These are phyloP conservation scores for Pelodiscus sinensis DNA, from an alignment of 2,113 vertebrate genomes.

Conservation along the genomic window DNA sequence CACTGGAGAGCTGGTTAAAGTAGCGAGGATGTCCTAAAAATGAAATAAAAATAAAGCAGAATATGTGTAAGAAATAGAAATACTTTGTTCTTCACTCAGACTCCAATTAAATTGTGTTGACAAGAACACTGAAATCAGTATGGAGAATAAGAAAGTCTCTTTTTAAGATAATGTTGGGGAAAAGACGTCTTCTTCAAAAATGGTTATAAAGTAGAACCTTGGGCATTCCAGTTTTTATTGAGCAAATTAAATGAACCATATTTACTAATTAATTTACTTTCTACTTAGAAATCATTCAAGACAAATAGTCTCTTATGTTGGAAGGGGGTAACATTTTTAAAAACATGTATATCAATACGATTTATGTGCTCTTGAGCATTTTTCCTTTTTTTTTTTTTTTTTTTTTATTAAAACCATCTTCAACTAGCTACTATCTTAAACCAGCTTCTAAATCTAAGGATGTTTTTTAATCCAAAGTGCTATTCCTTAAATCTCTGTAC, in stretches of 20 bases:
- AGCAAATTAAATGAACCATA: background rate
- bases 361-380: background rate
- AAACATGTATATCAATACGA: background rate
- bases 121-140: background rate
- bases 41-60: background rate
- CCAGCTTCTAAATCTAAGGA: background rate
- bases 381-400: background rate
- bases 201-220: background rate
- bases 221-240: background rate
- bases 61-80: background rate
- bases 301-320: background rate
- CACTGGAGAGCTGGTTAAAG: constrained; percentile 79
- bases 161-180: background rate
- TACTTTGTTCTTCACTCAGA: background rate
- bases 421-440: background rate
- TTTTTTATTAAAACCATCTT: background rate
- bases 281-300: background rate
- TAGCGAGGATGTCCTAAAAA: constrained; percentile 71
- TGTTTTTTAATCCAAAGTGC: background rate
- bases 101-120: background rate
- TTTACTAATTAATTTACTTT: background rate
- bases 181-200: background rate
- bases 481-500: background rate
- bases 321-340: background rate
- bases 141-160: background rate